Conservation (phyloP, 2,888 invertebrate genomes). For the Argyresthia goedartella region DNA sequence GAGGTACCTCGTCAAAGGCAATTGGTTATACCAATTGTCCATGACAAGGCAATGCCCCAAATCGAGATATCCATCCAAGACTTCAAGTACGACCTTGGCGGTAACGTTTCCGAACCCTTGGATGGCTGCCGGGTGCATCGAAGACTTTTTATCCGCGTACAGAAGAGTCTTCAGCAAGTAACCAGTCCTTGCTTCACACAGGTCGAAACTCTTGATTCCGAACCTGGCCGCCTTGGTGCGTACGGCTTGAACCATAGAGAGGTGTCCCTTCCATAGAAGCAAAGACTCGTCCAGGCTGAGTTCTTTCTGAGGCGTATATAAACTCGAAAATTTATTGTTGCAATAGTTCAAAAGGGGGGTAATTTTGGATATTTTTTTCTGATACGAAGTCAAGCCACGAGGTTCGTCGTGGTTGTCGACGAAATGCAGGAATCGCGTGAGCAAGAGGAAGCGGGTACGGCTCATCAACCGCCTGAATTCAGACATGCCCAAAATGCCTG, state of each 20-base stretch:
- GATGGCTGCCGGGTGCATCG: slow-evolving; percentile 5
- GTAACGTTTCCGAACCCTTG: slow-evolving; percentile 13
- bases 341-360: slow-evolving; percentile 7
- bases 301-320: slow-evolving; percentile 8
- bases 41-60: background rate
- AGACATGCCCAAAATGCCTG: slow-evolving; percentile 14
- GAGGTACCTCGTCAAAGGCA: no score
- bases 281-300: slow-evolving; percentile 15
- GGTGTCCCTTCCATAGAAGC: slow-evolving; percentile 14
- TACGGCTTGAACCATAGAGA: slow-evolving; percentile 14
- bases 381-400: slow-evolving; percentile 1
- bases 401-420: slow-evolving; percentile 9
- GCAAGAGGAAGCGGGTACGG: slow-evolving; percentile 10
- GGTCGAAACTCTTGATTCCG: slow-evolving; percentile 13
- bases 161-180: slow-evolving; percentile 11
- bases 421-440: slow-evolving; percentile 14
- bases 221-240: slow-evolving; percentile 14
- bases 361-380: slow-evolving; percentile 12
- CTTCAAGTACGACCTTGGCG: slow-evolving; percentile 11
- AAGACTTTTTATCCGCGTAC: slow-evolving; percentile 12
- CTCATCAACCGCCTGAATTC: slow-evolving; percentile 12
- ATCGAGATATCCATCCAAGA: slow-evolving; percentile 6
- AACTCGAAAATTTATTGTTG: slow-evolving; percentile 11
- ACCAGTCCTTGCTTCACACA: slow-evolving; percentile 13
- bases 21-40: no score